Conservation (phyloP, 2,888 invertebrate genomes). For the Deilephila porcellus region DNA sequence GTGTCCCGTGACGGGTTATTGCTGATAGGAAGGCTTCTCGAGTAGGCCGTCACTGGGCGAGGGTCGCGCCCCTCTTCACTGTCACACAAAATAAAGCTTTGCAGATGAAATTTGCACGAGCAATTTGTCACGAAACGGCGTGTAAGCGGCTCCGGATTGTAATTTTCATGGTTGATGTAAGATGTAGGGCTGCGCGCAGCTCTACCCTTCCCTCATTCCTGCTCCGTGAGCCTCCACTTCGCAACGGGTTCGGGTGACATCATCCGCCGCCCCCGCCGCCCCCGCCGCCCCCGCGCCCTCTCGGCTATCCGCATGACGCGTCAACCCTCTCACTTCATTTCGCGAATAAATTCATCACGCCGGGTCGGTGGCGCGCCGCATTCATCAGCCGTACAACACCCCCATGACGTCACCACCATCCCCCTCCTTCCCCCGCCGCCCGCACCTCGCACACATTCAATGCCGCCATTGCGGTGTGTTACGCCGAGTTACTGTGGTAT, state of each 20-base stretch:
- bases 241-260: too few relatives aligned
- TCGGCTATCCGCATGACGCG: constrained; percentile 30
- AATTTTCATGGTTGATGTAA: constrained; percentile 28
- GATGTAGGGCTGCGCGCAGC: constrained; percentile 26
- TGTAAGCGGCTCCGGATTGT: constrained; percentile 15
- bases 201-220: too few relatives aligned
- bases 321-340: constrained; percentile 61
- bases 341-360: constrained; percentile 68
- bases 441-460: neutral
- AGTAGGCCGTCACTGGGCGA: too few relatives aligned
- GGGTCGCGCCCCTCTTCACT: neutral
- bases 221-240: too few relatives aligned
- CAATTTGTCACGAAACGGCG: constrained; percentile 28
- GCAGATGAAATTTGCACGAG: constrained; percentile 34
- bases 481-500: neutral
- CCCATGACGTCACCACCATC: neutral
- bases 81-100: constrained; percentile 33
- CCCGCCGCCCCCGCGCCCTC: neutral
- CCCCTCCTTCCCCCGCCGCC: neutral
- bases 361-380: constrained; percentile 30
- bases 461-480: neutral
- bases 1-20: too few relatives aligned
- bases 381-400: neutral
- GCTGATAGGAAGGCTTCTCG: too few relatives aligned
- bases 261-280: neutral